These are phyloP conservation scores for Amphimedon queenslandica DNA, from an alignment of 37 sponge, comb jelly and placozoan species.

Conservation along the genomic window DNA sequence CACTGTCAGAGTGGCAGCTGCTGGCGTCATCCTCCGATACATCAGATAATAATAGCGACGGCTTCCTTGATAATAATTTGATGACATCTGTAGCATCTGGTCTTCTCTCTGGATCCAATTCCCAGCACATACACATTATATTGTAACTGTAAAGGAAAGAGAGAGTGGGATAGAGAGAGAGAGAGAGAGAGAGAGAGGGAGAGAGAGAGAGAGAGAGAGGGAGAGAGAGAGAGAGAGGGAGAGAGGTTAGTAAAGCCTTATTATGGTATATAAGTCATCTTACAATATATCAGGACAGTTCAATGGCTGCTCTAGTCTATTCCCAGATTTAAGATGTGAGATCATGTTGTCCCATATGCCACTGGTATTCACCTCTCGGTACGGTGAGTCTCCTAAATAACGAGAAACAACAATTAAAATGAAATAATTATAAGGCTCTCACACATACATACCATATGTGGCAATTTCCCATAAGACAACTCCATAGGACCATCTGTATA, in stretches of 20 bases:
- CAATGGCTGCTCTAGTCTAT: slow-evolving; percentile 43
- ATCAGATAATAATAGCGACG: too few relatives aligned
- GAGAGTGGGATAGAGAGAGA: not conserved
- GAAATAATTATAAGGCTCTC: too few relatives aligned
- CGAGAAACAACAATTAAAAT: too few relatives aligned
- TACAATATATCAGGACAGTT: slow-evolving; percentile 51
- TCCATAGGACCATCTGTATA: slow-evolving; percentile 69
- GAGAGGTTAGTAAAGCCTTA: not conserved
- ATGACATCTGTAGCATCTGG: not conserved
- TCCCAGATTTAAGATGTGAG: slow-evolving; percentile 43
- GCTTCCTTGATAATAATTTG: not conserved
- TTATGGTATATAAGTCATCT: not conserved
- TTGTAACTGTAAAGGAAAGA: not conserved
- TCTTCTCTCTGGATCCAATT: not conserved
- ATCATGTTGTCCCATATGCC: slow-evolving; percentile 21
- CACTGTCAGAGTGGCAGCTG: too few relatives aligned
- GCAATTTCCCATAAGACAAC: slow-evolving; percentile 72
- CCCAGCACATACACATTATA: not conserved
- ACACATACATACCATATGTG: slow-evolving; percentile 58
- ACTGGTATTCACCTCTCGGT: slow-evolving; percentile 15
- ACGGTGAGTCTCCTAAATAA: slow-evolving; percentile 48
- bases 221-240: not conserved
- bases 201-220: not conserved
- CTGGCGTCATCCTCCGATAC: too few relatives aligned
- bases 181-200: not conserved